A percentile compares a stretch with the other conserved stretches of the same genome.
Conservation (phyloP, 2,113 vertebrate genomes). For the Regulus satrapa region DNA sequence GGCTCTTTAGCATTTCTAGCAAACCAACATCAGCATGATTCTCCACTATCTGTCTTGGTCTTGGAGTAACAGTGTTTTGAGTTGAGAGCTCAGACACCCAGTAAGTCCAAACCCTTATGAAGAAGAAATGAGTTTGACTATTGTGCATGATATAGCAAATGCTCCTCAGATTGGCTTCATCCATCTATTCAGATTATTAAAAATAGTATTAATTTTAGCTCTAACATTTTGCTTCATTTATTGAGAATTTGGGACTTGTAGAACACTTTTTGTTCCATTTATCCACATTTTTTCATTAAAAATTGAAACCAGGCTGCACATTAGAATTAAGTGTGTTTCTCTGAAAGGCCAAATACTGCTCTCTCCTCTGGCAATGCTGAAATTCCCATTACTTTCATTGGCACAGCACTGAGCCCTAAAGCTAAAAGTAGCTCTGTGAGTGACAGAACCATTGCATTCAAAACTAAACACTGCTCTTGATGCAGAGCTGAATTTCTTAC, state of each 20-base stretch:
- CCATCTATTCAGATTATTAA: not conserved
- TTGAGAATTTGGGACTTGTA: not conserved
- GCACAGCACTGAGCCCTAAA: not conserved
- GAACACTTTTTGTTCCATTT: not conserved
- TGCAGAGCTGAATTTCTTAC: not conserved
- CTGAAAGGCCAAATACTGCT: not conserved
- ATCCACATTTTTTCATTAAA: conserved; percentile 49
- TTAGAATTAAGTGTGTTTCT: not conserved
- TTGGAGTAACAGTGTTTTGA: not conserved
- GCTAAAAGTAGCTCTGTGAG: not conserved
- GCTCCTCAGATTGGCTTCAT: not conserved
- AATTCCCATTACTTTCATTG: conserved; percentile 22
- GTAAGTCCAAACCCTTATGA: not conserved
- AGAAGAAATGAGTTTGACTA: not conserved
- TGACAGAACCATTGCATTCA: not conserved
- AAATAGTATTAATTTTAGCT: conserved; percentile 29
- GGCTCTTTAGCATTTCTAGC: not conserved
- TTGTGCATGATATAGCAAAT: not conserved
- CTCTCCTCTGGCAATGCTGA: not conserved
- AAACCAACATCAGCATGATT: not conserved
- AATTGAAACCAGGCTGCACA: not conserved
- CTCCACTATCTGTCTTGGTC: not conserved
- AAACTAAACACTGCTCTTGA: not conserved
- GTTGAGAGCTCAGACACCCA: not conserved
- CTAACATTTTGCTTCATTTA: not conserved